Evolutionary conservation across 23 tunicate species (phyloP).

Genomic region (Trididemnum miniatum): DNA sequence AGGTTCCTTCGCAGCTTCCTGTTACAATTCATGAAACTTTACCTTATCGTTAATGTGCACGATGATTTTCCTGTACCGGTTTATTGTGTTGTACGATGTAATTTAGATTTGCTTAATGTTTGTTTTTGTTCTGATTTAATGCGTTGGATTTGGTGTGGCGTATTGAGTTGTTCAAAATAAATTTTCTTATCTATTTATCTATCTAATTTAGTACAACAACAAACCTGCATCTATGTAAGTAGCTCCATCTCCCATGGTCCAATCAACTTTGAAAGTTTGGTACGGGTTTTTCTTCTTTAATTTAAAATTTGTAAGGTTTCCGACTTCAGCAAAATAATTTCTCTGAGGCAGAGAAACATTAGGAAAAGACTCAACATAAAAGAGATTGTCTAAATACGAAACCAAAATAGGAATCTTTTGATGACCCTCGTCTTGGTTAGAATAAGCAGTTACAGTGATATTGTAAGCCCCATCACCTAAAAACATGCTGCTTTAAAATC

Average conservation of each 20-base stretch:
- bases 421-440: neutral
- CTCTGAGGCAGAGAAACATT: slow-evolving; percentile 18
- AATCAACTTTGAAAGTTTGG: slow-evolving; percentile 36
- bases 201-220: too few species aligned
- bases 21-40: too few species aligned
- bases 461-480: slow-evolving; percentile 58
- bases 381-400: slow-evolving; percentile 19
- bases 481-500: too few species aligned
- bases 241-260: slow-evolving; percentile 56
- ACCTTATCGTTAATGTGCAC: too few species aligned
- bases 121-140: too few species aligned
- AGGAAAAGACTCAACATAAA: slow-evolving; percentile 47
- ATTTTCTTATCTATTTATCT: too few species aligned
- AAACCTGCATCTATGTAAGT: slow-evolving; percentile 36
- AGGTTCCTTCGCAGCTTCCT: too few species aligned
- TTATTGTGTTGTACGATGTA: too few species aligned
- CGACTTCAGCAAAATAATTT: slow-evolving; percentile 24
- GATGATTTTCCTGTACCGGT: too few species aligned
- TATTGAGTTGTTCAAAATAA: too few species aligned
- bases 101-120: too few species aligned
- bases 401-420: neutral
- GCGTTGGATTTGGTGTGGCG: too few species aligned
- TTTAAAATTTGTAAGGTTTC: slow-evolving; percentile 8
- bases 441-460: slow-evolving; percentile 33
- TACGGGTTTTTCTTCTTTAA: slow-evolving; percentile 16